Percentiles rank a stretch among this genome's conserved stretches.
Conservation (phyloP, 2,113 vertebrate species). For the Forbesichthys papilliferus region DNA sequence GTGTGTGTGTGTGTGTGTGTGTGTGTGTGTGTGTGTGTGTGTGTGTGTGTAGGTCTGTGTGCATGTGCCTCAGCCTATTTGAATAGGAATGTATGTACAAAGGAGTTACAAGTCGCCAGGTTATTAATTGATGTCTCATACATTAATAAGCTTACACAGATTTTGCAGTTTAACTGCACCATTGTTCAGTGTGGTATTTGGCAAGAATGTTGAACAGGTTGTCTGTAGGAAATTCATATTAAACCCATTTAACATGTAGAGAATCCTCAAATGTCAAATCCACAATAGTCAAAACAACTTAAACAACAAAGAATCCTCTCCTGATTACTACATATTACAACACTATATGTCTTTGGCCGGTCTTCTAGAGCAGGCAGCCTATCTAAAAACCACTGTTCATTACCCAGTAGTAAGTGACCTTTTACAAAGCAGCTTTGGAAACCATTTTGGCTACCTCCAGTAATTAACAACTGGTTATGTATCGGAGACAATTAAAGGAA, state of each 20-base stretch:
- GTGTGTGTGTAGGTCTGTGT: slow-evolving; percentile 5
- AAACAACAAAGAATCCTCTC: slow-evolving; percentile 38
- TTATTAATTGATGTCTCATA: slow-evolving; percentile 65
- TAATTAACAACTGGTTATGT: slow-evolving; percentile 76
- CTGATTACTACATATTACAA: slow-evolving; percentile 21
- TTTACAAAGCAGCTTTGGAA: slow-evolving; percentile 69
- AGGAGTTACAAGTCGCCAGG: slow-evolving; percentile 53
- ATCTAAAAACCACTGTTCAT: slow-evolving; percentile 61
- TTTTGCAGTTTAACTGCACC: slow-evolving; percentile 32
- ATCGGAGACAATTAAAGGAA: slow-evolving; percentile 73
- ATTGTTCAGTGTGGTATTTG: slow-evolving; percentile 24
- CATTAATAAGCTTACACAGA: slow-evolving; percentile 42
- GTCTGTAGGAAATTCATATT: slow-evolving; percentile 45
- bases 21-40: slow-evolving; percentile 6
- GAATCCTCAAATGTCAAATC: slow-evolving; percentile 2
- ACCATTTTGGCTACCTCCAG: slow-evolving; percentile 65
- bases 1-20: slow-evolving; percentile 7
- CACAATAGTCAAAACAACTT: slow-evolving; percentile 43
- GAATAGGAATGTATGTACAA: slow-evolving; percentile 6
- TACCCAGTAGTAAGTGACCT: slow-evolving; percentile 67
- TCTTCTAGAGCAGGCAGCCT: slow-evolving; percentile 23
- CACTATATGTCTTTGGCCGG: slow-evolving; percentile 36
- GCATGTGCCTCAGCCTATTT: not conserved
- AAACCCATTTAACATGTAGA: slow-evolving; percentile 29
- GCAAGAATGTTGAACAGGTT: slow-evolving; percentile 48